Evolutionary conservation across 2,888 invertebrate genomes (phyloP).

Genomic region (Automeris io): DNA sequence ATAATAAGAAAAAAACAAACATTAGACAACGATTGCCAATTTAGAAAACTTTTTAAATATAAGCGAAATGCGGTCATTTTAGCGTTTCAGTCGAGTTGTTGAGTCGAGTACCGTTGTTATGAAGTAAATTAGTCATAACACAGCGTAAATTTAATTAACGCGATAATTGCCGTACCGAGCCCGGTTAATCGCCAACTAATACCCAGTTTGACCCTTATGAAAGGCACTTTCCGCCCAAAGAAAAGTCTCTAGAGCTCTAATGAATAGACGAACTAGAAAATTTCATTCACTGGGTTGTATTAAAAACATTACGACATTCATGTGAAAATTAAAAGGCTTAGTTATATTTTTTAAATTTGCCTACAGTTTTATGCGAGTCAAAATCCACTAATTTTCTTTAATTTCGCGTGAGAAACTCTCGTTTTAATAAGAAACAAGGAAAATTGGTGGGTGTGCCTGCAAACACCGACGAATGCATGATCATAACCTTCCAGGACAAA

Average conservation of each 20-base stretch:
- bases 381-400: too few relatives aligned
- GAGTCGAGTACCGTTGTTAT: constrained; percentile 38
- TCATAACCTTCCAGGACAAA: too few relatives aligned
- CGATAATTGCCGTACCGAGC: constrained; percentile 44
- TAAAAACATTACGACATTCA: too few relatives aligned
- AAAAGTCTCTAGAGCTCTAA: constrained; percentile 4
- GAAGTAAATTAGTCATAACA: constrained; percentile 67
- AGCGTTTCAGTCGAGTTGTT: constrained; percentile 15
- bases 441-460: too few relatives aligned
- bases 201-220: constrained; percentile 9
- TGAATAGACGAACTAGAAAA: constrained; percentile 1
- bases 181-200: constrained; percentile 29
- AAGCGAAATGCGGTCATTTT: constrained; percentile 16
- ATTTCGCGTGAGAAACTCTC: too few relatives aligned
- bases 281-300: not conserved
- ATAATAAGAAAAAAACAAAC: too few relatives aligned
- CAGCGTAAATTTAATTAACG: constrained; percentile 62
- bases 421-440: too few relatives aligned
- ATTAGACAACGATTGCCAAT: not conserved
- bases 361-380: too few relatives aligned
- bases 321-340: too few relatives aligned
- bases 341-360: too few relatives aligned
- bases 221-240: not conserved
- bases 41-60: not conserved
- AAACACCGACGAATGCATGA: too few relatives aligned